Conservation (phyloP, 2,113 vertebrate genomes). For the Pandion haliaetus region DNA sequence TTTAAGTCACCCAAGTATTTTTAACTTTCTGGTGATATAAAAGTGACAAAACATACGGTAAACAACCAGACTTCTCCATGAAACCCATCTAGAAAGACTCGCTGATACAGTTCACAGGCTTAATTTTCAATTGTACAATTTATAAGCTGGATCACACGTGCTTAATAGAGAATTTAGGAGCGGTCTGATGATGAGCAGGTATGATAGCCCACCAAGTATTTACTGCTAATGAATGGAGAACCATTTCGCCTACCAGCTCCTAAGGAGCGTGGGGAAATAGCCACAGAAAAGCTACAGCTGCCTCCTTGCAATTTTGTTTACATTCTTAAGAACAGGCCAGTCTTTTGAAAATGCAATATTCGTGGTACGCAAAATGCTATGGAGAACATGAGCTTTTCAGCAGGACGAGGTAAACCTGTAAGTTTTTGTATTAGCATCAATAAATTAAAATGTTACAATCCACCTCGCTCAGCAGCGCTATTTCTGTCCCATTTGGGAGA, state of each 20-base stretch:
- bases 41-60: not conserved
- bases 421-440: not conserved
- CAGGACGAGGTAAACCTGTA: not conserved
- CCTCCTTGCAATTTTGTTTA: not conserved
- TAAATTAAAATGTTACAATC: not conserved
- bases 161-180: not conserved
- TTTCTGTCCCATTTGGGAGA: not conserved
- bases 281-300: not conserved
- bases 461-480: accelerated
- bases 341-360: not conserved
- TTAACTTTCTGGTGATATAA: not conserved
- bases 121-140: not conserved
- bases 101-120: not conserved
- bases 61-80: not conserved
- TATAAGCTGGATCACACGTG: not conserved
- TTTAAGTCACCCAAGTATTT: not conserved
- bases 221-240: not conserved
- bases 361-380: accelerated
- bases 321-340: not conserved
- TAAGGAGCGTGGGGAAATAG: not conserved
- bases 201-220: not conserved
- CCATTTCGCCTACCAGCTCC: not conserved
- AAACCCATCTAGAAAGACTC: not conserved
- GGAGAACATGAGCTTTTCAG: not conserved
- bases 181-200: not conserved